phyloP scores from a whole-genome alignment of 1,140 invertebrate species.

The Hyles euphorbiae region DNA sequence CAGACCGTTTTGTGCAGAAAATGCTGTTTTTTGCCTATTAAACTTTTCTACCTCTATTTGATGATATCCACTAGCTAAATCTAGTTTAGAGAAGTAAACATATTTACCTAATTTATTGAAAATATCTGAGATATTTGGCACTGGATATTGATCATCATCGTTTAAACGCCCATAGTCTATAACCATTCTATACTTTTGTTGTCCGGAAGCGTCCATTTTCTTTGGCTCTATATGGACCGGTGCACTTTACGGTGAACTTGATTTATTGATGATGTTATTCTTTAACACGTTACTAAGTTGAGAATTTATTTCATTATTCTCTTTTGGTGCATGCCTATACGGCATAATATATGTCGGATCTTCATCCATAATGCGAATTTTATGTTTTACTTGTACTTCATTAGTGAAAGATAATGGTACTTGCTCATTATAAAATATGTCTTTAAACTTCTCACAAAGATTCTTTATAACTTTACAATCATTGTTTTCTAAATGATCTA shows the following conservation, averaged over 20 bases:
- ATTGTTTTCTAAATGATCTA: slow-evolving; percentile 25
- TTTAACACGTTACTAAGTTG: slow-evolving; percentile 8
- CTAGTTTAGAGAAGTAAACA: slow-evolving; percentile 2
- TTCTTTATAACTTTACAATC: slow-evolving; percentile 21
- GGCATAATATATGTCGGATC: slow-evolving; percentile 9
- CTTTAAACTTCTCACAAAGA: slow-evolving; percentile 28
- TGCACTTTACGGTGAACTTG: slow-evolving; percentile 11
- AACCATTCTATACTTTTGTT: slow-evolving; percentile 11
- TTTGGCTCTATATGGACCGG: slow-evolving; percentile 15
- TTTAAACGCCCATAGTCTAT: slow-evolving; percentile 10
- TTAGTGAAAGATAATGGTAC: slow-evolving; percentile 27
- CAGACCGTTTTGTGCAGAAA: neutral
- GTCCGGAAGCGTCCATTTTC: slow-evolving; percentile 11
- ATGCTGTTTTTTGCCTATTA: slow-evolving; percentile 1
- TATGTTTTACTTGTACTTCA: slow-evolving; percentile 6
- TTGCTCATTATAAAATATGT: slow-evolving; percentile 31
- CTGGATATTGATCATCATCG: slow-evolving; percentile 11
- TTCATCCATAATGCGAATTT: slow-evolving; percentile 9
- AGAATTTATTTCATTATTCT: slow-evolving; percentile 7
- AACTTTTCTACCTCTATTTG: slow-evolving; percentile 5
- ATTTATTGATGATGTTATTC: slow-evolving; percentile 5
- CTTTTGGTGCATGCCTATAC: slow-evolving; percentile 1
- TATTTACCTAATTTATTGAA: slow-evolving; percentile 9
- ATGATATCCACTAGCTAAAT: slow-evolving; percentile 12
- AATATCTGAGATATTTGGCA: slow-evolving; percentile 13